phyloP scores from a whole-genome alignment of 2,888 invertebrate species.

The Ormyrus labotus region DNA sequence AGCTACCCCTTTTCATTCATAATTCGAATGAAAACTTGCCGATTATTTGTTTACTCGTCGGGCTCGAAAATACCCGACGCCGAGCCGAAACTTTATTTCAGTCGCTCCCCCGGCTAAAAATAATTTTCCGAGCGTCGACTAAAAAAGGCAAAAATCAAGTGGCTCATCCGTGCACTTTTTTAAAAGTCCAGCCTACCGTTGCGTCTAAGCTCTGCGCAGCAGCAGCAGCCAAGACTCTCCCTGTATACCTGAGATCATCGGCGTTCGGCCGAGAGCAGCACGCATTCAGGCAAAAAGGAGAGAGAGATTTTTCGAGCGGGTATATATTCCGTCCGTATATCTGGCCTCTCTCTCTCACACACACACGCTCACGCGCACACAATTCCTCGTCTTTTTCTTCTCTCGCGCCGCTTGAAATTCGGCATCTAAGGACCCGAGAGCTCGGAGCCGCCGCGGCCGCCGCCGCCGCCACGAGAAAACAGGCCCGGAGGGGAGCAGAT shows the following conservation, averaged over 20 bases:
- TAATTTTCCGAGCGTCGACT: too few species aligned
- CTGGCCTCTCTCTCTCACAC: not conserved
- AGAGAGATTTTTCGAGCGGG: too few species aligned
- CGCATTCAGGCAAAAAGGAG: not conserved
- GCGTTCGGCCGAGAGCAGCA: not conserved
- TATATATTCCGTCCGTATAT: not conserved
- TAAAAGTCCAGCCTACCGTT: too few species aligned
- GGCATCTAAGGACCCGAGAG: constrained; percentile 36
- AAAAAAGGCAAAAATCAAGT: too few species aligned
- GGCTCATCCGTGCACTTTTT: too few species aligned
- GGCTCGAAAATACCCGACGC: too few species aligned
- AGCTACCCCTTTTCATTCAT: too few species aligned
- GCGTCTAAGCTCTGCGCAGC: too few species aligned
- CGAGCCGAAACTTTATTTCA: too few species aligned
- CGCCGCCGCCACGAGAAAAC: not conserved
- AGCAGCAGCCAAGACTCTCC: not conserved
- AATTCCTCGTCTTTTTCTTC: constrained; percentile 20
- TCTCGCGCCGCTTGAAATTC: constrained; percentile 26
- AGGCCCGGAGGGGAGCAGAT: constrained; percentile 28
- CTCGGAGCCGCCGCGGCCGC: constrained; percentile 12
- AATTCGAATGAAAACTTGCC: too few species aligned
- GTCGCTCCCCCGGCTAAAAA: too few species aligned
- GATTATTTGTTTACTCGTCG: too few species aligned
- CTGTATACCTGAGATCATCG: constrained; percentile 8
- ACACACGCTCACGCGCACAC: constrained; percentile 1